Base-by-base conservation (phyloP, 2,113 vertebrate species). In the Panthera leo region DNA sequence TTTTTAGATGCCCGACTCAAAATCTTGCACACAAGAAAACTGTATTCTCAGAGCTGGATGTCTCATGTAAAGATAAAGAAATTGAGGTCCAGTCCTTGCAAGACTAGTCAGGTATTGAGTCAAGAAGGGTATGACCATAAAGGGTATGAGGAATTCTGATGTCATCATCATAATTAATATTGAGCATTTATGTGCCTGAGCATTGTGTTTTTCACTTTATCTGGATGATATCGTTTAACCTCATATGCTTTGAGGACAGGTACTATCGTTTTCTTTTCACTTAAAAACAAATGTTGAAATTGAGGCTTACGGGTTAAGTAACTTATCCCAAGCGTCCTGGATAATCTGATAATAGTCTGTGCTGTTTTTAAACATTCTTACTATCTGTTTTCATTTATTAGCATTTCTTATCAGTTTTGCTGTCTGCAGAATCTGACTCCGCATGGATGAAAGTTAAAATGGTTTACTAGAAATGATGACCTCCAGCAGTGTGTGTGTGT, bases 61-160 rank as follows among this genome's bases (percentile, higher is more conserved):
- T 92, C 65, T 94, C n/a, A 68, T 63, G 55, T 94, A 70, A 93
- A 94, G 48, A 85, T 87, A 79, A 96, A 70, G 91, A 76, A 78
- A 63, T 18, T 89, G 84, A 92, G 85, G 7, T 51, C 12, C 31
- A 71, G 13, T 84, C 63, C 76, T 80, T 73, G 31, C 29, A n/a
- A 91, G 76, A 85, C 21, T 42, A 73, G 75, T 84, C 36, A 63
- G 55, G 68, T 34, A 63, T 53, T 71, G 71, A 97, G 25, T 65
- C 19, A 91, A 68, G 34, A 89, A 94, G 79, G 48, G 55, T 53
- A 36, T 91, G 92, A 7, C 39, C 61, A 25, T 34, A 18, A 80
- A 79, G 21, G 58, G 58, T 61, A 61, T 23, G 58, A 61, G 79
- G 25, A 71, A 73, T 76, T 82, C 71, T 85, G 71, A n/a, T 65